phyloP scores from a whole-genome alignment of 2,888 invertebrate species.

The Sphaeridia pumilis region DNA sequence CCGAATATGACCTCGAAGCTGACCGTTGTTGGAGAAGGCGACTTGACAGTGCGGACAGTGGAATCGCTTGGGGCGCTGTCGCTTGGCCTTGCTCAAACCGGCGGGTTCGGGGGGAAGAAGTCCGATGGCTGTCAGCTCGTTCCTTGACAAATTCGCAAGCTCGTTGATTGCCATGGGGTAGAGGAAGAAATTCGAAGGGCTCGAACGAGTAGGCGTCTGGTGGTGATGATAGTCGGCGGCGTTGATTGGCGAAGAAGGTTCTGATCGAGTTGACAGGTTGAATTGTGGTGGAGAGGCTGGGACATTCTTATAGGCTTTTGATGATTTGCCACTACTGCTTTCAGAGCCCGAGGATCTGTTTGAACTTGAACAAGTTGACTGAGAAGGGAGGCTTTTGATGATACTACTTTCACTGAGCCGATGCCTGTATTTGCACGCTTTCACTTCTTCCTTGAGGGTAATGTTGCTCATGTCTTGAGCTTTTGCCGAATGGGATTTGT shows the following conservation, averaged over 20 bases:
- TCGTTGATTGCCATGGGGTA: conserved; percentile 32
- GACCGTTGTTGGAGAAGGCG: conserved; percentile 88
- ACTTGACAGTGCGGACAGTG: conserved; percentile 64
- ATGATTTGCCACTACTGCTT: too few relatives aligned
- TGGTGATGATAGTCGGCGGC: conserved; percentile 15
- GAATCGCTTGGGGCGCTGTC: conserved; percentile 41
- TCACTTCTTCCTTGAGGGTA: neutral
- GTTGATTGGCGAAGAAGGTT: conserved; percentile 15
- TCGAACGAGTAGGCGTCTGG: neutral
- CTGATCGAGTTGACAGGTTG: conserved; percentile 10
- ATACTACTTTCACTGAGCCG: neutral
- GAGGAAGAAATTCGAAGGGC: conserved; percentile 18
- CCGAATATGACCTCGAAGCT: conserved; percentile 77
- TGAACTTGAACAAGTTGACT: neutral
- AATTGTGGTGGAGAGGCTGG: too few relatives aligned
- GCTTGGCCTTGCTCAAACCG: conserved; percentile 28
- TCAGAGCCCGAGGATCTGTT: too few relatives aligned
- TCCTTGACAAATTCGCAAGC: conserved; percentile 29
- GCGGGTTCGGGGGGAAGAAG: conserved; percentile 28
- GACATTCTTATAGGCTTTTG: too few relatives aligned
- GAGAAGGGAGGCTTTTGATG: neutral
- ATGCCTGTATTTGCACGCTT: neutral
- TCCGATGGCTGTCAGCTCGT: conserved; percentile 34
- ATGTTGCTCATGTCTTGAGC: too few relatives aligned
- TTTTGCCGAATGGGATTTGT: neutral